Percentiles rank a stretch among this genome's conserved stretches.
These are phyloP conservation scores for Orgyia antiqua DNA, from an alignment of 2,888 invertebrate genomes.

Conservation along the genomic window DNA sequence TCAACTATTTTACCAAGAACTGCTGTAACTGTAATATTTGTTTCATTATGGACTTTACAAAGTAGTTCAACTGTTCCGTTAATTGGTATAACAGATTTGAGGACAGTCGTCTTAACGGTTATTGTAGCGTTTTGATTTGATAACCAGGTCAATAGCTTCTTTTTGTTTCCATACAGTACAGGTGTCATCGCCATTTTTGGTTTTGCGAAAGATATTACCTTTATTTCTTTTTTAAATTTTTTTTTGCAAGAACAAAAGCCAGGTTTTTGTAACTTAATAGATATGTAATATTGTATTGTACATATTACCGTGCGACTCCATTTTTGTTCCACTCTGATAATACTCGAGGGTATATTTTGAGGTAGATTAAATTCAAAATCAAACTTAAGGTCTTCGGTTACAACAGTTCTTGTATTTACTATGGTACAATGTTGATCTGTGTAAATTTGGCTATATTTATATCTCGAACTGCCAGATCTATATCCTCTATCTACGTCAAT, in stretches of 20 bases:
- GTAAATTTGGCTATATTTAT: constrained; percentile 20
- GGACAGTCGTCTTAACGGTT: constrained; percentile 29
- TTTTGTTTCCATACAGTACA: constrained; percentile 28
- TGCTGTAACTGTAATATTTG: constrained; percentile 26
- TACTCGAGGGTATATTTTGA: constrained; percentile 26
- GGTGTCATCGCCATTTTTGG: constrained; percentile 26
- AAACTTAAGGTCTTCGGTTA: constrained; percentile 27
- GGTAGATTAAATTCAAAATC: constrained; percentile 33
- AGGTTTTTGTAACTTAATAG: constrained; percentile 33
- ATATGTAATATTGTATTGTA: constrained; percentile 30
- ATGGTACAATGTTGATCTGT: constrained; percentile 21
- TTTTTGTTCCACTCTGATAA: constrained; percentile 13
- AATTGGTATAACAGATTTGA: constrained; percentile 24
- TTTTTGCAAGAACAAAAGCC: constrained; percentile 31
- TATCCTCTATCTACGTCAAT: constrained; percentile 7
- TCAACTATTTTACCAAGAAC: constrained; percentile 30
- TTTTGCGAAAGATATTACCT: constrained; percentile 30
- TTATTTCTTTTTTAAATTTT: constrained; percentile 31
- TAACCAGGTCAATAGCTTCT: constrained; percentile 31
- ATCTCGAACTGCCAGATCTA: constrained; percentile 2
- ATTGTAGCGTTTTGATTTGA: constrained; percentile 26
- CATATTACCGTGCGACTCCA: constrained; percentile 18
- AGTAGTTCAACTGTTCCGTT: constrained; percentile 28
- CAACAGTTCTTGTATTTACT: constrained; percentile 11
- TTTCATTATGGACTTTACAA: constrained; percentile 34